Base-by-base conservation (phyloP, 1,140 invertebrate genomes). In the Apis laboriosa region DNA sequence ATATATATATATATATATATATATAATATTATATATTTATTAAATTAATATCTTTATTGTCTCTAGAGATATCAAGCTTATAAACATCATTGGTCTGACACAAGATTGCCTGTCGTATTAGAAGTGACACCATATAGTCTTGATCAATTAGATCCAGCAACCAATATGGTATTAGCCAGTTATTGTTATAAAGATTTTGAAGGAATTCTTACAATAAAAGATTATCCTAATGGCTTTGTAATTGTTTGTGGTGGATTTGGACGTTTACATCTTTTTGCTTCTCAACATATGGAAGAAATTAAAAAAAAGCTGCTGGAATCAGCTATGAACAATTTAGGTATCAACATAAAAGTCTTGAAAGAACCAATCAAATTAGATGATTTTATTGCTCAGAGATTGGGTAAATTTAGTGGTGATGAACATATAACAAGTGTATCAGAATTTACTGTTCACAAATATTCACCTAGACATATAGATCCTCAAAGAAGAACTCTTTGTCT, bases 41-140 rank as follows among this genome's bases (percentile, higher is more conserved):
- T 58, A 43, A 71, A 83, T 43, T 34, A 43, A 84, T 73, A 83
- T 71, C 76, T 77, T 73, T 85, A 87, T 49, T 88, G 89, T 92
- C 94, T 95, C 77, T 94, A 99, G 97, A 96, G 96, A 91, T 99
- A 97, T 93, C 96, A 97, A 95, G 97, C 97, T 15, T 98, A 97
- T 92, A 99, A 99, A 94, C 96, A 98, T 90, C 98, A 99, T 90
- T 99, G 99, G 98, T 98, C 98, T 74, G 98, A 98, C 71, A 97
- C 97, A 70, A 95, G 97, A 85, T 94, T 99, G 56, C 97, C 98
- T 8, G 96, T 98, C 24, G 95, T 98, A 12, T 94, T 99, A 75
- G 98, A 99, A 95, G 96, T 99, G 1, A 98, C 97, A 51, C 96
- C 97, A 13, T 97, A 96, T 91, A 97, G 98, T 73, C 92, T 99